Evolutionary conservation across 2,888 invertebrate genomes (phyloP).

Genomic region (Clostera curtula): DNA sequence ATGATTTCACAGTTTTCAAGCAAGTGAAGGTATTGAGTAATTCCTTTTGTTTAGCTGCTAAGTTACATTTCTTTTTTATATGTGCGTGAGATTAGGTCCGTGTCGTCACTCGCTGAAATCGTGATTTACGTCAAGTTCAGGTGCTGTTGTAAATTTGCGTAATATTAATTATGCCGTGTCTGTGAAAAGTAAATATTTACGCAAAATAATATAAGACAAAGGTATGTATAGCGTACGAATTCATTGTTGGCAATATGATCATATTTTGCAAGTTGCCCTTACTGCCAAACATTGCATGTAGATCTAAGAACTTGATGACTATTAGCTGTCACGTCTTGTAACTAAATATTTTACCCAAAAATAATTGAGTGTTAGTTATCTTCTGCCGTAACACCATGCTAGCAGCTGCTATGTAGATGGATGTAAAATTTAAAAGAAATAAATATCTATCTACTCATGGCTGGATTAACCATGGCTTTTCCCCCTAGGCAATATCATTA

Average conservation of each 20-base stretch:
- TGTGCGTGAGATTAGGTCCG: conserved; percentile 3
- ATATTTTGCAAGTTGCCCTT: no score
- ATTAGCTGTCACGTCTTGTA: no score
- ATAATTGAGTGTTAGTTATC: no score
- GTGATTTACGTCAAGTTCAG: not conserved
- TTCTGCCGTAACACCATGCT: no score
- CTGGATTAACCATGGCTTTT: no score
- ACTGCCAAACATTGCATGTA: no score
- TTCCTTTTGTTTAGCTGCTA: conserved; percentile 41
- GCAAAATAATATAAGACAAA: conserved; percentile 1
- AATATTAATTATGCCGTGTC: conserved; percentile 13
- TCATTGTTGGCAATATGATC: not conserved
- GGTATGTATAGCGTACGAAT: not conserved
- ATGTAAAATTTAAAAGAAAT: no score
- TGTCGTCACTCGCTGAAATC: not conserved
- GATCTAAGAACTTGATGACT: no score
- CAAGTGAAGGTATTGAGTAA: conserved; percentile 47
- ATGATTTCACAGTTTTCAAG: conserved; percentile 53
- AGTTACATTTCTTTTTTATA: not conserved
- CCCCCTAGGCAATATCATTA: no score
- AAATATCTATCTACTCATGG: no score
- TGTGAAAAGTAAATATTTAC: conserved; percentile 20
- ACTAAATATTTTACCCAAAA: no score
- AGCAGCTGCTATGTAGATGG: no score
- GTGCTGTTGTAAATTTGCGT: conserved; percentile 9